Conservation (phyloP, 2,888 invertebrate genomes). For the Erynnis tages region DNA sequence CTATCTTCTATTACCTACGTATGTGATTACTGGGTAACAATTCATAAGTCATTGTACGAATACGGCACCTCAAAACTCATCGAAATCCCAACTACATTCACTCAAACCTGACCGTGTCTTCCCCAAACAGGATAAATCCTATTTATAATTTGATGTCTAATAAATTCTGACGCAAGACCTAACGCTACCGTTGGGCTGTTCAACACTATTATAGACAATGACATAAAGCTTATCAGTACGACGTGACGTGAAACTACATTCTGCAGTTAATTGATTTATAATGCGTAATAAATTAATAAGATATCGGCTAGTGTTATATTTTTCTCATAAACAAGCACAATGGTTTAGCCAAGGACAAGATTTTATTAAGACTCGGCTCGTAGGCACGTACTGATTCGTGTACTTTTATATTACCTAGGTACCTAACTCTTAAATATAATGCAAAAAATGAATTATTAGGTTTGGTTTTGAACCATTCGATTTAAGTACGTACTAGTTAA, state of each 20-base stretch:
- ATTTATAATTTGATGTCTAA: conserved; percentile 1
- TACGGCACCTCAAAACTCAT: neutral
- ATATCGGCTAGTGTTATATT: conserved; percentile 17
- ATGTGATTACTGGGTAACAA: no score
- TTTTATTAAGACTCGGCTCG: no score
- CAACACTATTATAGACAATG: conserved; percentile 5
- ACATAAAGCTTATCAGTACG: conserved; percentile 37
- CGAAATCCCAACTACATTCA: neutral
- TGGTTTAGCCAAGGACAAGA: no score
- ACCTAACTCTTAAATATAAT: no score
- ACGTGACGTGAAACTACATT: conserved; percentile 39
- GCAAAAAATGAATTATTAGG: no score
- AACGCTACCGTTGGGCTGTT: neutral
- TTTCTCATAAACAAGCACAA: neutral
- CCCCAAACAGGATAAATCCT: neutral
- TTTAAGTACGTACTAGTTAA: no score
- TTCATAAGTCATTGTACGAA: no score
- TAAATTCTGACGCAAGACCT: neutral
- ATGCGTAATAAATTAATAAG: conserved; percentile 45
- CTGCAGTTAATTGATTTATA: conserved; percentile 50
- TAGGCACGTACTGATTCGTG: no score
- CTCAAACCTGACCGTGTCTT: neutral
- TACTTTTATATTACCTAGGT: no score
- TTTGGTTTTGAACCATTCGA: no score
- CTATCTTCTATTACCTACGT: no score